Conservation (phyloP, 2,888 invertebrate genomes). For the Scaeva pyrastri region DNA sequence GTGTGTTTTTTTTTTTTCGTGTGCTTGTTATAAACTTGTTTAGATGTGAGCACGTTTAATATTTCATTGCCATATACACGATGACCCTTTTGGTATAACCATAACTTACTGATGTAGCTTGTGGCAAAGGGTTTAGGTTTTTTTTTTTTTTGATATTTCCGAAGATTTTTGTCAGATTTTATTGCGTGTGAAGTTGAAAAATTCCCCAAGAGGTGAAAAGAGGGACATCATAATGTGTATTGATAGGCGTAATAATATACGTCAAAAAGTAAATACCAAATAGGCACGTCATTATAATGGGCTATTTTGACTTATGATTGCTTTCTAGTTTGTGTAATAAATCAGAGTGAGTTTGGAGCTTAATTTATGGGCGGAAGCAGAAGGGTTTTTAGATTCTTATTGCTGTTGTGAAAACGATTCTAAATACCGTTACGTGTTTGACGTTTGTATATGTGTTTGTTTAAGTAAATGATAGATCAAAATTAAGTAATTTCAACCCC, state of each 20-base stretch:
- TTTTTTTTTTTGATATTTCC: neutral
- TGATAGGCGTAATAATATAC: conserved; percentile 46
- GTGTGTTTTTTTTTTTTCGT: neutral
- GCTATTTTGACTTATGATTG: conserved; percentile 42
- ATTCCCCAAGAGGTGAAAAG: conserved; percentile 3
- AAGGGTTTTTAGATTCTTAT: too few species aligned
- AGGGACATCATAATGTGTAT: conserved; percentile 32
- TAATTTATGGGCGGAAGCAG: conserved; percentile 35
- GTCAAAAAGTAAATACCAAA: conserved; percentile 47
- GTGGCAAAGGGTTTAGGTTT: conserved; percentile 23
- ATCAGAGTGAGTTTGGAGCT: conserved; percentile 25
- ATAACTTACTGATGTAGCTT: conserved; percentile 13
- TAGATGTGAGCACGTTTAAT: conserved; percentile 40
- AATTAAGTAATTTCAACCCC: conserved; percentile 25
- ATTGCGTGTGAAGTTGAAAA: conserved; percentile 49
- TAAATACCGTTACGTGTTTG: conserved; percentile 24
- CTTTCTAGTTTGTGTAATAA: conserved; percentile 31
- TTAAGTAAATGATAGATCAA: conserved; percentile 8
- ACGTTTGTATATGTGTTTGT: neutral
- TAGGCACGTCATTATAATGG: conserved; percentile 40
- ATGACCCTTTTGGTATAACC: conserved; percentile 43
- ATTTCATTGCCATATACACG: conserved; percentile 20
- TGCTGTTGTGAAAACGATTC: neutral
- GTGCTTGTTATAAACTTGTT: conserved; percentile 33
- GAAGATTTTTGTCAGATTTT: conserved; percentile 20